Evolutionary conservation across 2,113 vertebrate genomes (phyloP), one percentile per base, ranked within the genome.

Genomic region (Scalopus aquaticus): DNA sequence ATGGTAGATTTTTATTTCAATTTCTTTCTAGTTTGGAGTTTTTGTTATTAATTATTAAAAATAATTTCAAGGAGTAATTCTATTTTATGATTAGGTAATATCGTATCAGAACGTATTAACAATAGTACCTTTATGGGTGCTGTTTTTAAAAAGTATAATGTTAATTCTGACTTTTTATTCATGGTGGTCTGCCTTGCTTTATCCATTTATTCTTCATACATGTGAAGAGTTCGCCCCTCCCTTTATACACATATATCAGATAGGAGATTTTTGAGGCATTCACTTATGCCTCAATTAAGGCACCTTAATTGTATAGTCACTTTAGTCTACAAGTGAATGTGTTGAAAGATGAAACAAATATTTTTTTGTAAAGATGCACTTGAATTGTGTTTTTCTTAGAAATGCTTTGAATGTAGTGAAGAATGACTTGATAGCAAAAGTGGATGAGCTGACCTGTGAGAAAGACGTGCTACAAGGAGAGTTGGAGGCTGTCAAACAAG

Each of bases 331-430:
- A 88, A 88, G 60, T 78, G 46, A 78, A 73, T 49, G 11, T 49
- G 46, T 28, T 58, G 32, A 88, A 81, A 74, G 37, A 70, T 37
- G n/a, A 51, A 46, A 67, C 88, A 39, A 44, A 8, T 83, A 32
- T 84, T 73, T 81, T 28, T 78, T 94, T 79, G 42, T 96, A 97
- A 97, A 24, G 9, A 11, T 88, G 24, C 78, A 0, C 67, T 95
- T 94, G 64, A 81, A 93, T 93, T 97, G 11, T 93, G 92, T 97
- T 9, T 87, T 95, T 54, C 91, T 19, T 97, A 99, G 99, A 98
- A 99, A 99, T 93, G 99, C 99, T 88, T 97, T 99, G 98, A 99
- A 99, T 72, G 99, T 99, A 94, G 99, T 99, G 97, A 99, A 99
- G 96, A 99, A 99, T 54, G 99, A 99, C 96, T 98, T 99, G 96